Base-by-base conservation (phyloP, 1,140 invertebrate genomes). In the Paralvinella palmiformis region DNA sequence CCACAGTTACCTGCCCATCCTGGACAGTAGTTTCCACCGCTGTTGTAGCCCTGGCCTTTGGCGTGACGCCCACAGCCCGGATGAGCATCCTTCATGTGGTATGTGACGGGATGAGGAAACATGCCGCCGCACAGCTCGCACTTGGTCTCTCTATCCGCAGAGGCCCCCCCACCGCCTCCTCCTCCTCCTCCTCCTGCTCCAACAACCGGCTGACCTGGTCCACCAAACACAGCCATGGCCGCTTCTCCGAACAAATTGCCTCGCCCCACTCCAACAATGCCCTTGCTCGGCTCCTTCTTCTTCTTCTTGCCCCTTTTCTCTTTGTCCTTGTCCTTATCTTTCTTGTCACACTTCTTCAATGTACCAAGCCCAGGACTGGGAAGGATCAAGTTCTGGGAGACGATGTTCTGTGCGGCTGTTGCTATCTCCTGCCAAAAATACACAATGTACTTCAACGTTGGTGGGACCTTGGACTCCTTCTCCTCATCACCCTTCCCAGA, bases 1-100 rank as follows among this genome's bases (percentile, higher is more conserved):
- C 90, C 0, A 91, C 92, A 77, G 92, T 94, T 69, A 89, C 90
- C 17, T 91, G 91, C 0, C 89, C 88, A 89, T 90, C 92, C 91
- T 91, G 15, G 88, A 86, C 75, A 89, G 91, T 75, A 89, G 92
- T 72, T 87, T 89, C 10, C 91, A 91, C 37, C 86, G 63, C 86
- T 89, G 74, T 93, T 93, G 77, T 94, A 94, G 1, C 92, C 92
- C 76, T 91, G 91, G 2, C 91, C 89, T 13, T 87, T 86, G n/a
- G 91, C 88, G 65, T 89, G 86, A 71, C 86, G 86, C 0, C 91
- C 91, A 79, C 94, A 96, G 1, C 94, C 94, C 2, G 90, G 89
- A 83, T 97, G 94, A 44, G 86, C 80, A 69, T 88, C 86, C 52
- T 89, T 84, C 91, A 98, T 94, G 77, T 98, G 94, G 69, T 91